Conservation (phyloP, 2,113 vertebrate species). For the Desmodus rotundus region DNA sequence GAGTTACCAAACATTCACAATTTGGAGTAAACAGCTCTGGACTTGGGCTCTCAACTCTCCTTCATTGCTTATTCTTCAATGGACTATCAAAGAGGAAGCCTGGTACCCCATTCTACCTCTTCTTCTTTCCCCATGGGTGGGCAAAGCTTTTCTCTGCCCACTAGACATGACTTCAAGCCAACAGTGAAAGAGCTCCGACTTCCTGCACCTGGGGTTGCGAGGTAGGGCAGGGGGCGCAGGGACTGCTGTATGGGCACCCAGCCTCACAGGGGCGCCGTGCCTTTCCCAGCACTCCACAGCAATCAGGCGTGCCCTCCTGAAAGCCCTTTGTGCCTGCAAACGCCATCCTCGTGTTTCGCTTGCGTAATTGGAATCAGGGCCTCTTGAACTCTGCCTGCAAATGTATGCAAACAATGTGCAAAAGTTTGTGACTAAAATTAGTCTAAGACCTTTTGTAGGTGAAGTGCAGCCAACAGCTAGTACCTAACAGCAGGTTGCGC, state of each 20-base stretch:
- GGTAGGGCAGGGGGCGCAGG: background rate
- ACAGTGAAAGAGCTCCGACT: background rate
- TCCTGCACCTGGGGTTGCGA: background rate
- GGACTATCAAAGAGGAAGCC: background rate
- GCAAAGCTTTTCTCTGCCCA: background rate
- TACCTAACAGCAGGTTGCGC: accelerated
- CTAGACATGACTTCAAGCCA: background rate
- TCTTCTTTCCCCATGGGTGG: background rate
- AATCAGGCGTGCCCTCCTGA: background rate
- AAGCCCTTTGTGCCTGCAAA: background rate
- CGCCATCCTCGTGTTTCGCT: background rate
- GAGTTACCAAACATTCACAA: background rate
- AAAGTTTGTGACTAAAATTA: background rate
- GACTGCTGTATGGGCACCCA: accelerated
- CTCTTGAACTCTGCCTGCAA: background rate
- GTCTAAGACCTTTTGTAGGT: background rate
- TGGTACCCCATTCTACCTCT: accelerated
- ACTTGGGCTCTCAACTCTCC: background rate
- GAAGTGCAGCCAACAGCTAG: background rate
- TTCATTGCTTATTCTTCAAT: background rate
- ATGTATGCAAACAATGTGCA: background rate
- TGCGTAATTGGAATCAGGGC: background rate
- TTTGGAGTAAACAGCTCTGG: background rate
- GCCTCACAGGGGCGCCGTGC: background rate
- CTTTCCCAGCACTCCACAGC: background rate